Conservation (phyloP, 1,140 invertebrate species). For the Liolophura sinensis region DNA sequence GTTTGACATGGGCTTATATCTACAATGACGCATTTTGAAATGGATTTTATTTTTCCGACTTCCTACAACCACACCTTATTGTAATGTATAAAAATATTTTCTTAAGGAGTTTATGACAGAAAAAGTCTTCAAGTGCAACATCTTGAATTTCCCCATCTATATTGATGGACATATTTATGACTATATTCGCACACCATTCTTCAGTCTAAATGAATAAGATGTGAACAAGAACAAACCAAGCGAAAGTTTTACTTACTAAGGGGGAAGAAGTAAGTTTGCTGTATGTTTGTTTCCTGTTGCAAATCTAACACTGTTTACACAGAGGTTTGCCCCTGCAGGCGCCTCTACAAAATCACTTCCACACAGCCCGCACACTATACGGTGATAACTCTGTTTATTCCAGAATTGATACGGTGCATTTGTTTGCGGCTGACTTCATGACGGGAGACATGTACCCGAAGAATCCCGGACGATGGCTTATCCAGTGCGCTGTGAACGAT, state of each 20-base stretch:
- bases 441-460: slow-evolving; percentile 19
- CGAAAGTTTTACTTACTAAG: background rate
- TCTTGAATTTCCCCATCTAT: background rate
- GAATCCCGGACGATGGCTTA: slow-evolving; percentile 17
- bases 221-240: too few relatives aligned
- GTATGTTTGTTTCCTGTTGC: background rate
- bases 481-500: slow-evolving; percentile 10
- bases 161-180: too few relatives aligned
- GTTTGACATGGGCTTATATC: too few relatives aligned
- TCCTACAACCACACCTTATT: too few relatives aligned
- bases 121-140: too few relatives aligned
- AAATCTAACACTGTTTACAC: background rate
- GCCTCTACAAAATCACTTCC: background rate
- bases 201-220: too few relatives aligned
- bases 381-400: background rate
- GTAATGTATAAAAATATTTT: too few relatives aligned
- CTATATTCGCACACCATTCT: too few relatives aligned
- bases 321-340: background rate
- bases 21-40: too few relatives aligned
- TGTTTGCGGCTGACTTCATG: slow-evolving; percentile 20
- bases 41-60: too few relatives aligned
- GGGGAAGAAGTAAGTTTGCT: background rate
- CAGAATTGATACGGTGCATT: slow-evolving; percentile 18
- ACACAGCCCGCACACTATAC: background rate
- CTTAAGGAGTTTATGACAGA: too few relatives aligned